Evolutionary conservation across 2,888 invertebrate genomes (phyloP).

Genomic region (Coleophora flavipennella): DNA sequence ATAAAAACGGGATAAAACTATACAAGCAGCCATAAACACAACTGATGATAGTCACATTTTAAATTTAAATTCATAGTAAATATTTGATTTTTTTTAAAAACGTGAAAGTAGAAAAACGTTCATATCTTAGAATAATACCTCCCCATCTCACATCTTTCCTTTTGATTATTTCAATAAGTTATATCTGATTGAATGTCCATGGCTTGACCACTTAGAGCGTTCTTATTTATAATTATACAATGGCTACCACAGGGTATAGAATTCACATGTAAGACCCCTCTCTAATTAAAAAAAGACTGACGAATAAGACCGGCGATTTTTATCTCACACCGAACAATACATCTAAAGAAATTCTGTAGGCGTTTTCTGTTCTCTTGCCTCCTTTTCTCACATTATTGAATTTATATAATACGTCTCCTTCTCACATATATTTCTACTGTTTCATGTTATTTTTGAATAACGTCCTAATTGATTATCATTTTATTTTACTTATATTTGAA

Average conservation of each 20-base stretch:
- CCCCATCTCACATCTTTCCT: conserved; percentile 5
- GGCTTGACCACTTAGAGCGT: conserved; percentile 49
- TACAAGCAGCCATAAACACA: too few species aligned
- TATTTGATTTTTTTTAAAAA: too few species aligned
- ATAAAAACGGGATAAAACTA: too few species aligned
- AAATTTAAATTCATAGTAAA: too few species aligned
- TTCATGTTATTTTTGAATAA: conserved; percentile 56
- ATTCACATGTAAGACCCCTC: conserved; percentile 66
- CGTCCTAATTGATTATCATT: conserved; percentile 67
- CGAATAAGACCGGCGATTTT: conserved; percentile 71
- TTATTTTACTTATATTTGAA: conserved; percentile 61
- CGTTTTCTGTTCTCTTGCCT: conserved; percentile 51
- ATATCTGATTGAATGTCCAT: conserved; percentile 47
- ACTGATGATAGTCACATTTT: too few species aligned
- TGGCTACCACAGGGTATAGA: conserved; percentile 50
- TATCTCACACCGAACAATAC: conserved; percentile 67
- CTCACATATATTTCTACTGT: conserved; percentile 30
- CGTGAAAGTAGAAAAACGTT: too few species aligned
- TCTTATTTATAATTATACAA: conserved; percentile 62
- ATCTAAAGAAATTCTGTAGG: conserved; percentile 59
- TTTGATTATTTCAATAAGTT: conserved; percentile 17
- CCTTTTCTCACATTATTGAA: conserved; percentile 36
- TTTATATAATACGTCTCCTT: conserved; percentile 34
- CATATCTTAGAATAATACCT: too few species aligned
- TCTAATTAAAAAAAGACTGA: conserved; percentile 69